Evolutionary conservation across 2,888 invertebrate genomes (phyloP).

Genomic region (Priocnemis perturbator): DNA sequence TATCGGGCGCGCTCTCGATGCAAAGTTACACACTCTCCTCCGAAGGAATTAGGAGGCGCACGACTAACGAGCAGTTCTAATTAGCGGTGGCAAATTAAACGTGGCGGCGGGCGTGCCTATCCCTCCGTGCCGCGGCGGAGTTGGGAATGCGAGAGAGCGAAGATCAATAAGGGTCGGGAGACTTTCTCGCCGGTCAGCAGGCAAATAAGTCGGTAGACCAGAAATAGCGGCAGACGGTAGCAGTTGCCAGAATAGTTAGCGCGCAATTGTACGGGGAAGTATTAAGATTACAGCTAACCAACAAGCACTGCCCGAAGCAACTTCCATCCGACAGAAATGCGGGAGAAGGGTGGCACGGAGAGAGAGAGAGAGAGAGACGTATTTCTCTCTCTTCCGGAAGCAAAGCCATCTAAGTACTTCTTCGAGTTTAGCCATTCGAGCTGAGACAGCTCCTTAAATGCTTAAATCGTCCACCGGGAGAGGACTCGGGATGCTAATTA

Average conservation of each 20-base stretch:
- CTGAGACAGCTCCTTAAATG: conserved; percentile 12
- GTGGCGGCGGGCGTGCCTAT: neutral
- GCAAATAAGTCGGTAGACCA: conserved; percentile 23
- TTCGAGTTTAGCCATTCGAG: conserved; percentile 16
- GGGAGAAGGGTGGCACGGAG: neutral
- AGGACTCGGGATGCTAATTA: conserved; percentile 20
- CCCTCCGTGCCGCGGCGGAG: neutral
- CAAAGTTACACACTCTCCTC: neutral
- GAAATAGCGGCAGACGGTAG: conserved; percentile 17
- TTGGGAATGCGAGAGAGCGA: neutral
- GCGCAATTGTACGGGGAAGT: conserved; percentile 34
- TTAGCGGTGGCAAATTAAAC: conserved; percentile 11
- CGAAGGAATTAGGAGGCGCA: conserved; percentile 4
- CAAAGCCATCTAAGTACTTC: conserved; percentile 15
- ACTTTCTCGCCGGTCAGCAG: conserved; percentile 10
- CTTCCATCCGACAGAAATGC: neutral
- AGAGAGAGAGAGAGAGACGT: neutral
- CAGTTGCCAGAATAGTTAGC: conserved; percentile 28
- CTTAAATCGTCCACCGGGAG: conserved; percentile 18
- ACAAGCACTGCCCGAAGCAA: conserved; percentile 4
- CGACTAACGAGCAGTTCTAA: conserved; percentile 7
- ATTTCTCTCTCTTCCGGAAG: neutral
- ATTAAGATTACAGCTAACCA: conserved; percentile 22
- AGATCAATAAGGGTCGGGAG: conserved; percentile 7
- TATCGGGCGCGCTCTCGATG: neutral